Evolutionary conservation across 2,113 vertebrate genomes (phyloP), one percentile per base, ranked within the genome.

Genomic region (Rafetus swinhoei): DNA sequence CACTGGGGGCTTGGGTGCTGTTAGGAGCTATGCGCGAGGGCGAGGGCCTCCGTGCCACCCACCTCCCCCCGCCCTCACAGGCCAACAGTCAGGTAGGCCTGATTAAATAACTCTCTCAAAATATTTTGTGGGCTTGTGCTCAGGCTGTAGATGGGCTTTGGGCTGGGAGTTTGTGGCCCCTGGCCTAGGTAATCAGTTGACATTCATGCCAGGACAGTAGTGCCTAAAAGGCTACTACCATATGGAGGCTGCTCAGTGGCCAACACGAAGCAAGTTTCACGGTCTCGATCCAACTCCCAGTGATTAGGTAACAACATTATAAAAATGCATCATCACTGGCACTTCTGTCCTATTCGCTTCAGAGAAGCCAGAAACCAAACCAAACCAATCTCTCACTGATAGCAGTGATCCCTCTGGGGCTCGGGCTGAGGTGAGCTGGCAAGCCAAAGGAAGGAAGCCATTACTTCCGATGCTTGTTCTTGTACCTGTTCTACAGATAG

Each of bases 371-470:
- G 56, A 84, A 82, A 72, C 57, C 59, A 55, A 93, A 72, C 62
- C 59, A 55, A 93, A 65, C 10, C 79, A 27, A 35, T 24, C 27
- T 54, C 22, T 80, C 76, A 21, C 94, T 87, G 93, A 87, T 76
- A 84, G 55, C 81, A 87, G 27, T 39, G 65, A 85, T 6, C 7
- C 52, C 59, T 74, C 72, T 45, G 5, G 90, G 81, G 90, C 85
- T 77, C 86, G 84, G 72, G 74, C 86, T 91, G 45, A 80, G 35
- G 52, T 84, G 84, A 3, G 52, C 9, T 24, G 76, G 77, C 12
- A 96, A 88, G 90, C 82, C 72, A 92, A 95, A 93, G 57, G 55
- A 93, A 84, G 65, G 65, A 72, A 72, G 65, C 65, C 65, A 18
- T 72, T 72, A 35, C 65, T 19, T 72, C n/a, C 10, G 65, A 72